These are phyloP conservation scores for Thyatira batis DNA, from an alignment of 2,888 invertebrate genomes.

Conservation along the genomic window DNA sequence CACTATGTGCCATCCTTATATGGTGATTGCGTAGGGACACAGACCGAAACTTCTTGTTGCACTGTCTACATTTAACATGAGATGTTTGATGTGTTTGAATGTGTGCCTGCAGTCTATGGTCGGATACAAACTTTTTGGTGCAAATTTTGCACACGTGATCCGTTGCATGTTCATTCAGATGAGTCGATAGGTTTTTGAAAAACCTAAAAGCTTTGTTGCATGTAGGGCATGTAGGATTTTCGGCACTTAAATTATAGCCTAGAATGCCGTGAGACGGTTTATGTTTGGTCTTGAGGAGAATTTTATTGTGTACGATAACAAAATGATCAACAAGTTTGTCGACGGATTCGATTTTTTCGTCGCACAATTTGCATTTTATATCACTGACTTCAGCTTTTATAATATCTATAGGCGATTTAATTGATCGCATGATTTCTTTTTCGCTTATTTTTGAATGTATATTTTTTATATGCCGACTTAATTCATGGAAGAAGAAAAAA, in stretches of 20 bases:
- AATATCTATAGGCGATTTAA: conserved; percentile 29
- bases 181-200: conserved; percentile 35
- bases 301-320: conserved; percentile 16
- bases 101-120: conserved; percentile 29
- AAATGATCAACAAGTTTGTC: conserved; percentile 29
- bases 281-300: conserved; percentile 13
- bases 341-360: conserved; percentile 18
- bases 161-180: conserved; percentile 56
- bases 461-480: conserved; percentile 13
- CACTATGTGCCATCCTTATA: conserved; percentile 22
- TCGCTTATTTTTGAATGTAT: conserved; percentile 12
- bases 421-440: conserved; percentile 6
- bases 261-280: conserved; percentile 31
- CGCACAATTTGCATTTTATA: conserved; percentile 28
- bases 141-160: conserved; percentile 52
- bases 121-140: conserved; percentile 42
- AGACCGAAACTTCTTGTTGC: conserved; percentile 21
- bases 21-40: conserved; percentile 26
- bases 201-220: conserved; percentile 31
- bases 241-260: conserved; percentile 29
- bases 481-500: conserved; percentile 19
- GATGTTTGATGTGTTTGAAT: conserved; percentile 25
- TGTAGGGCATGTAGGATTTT: conserved; percentile 25
- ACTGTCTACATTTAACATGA: conserved; percentile 26
- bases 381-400: conserved; percentile 33